phyloP scores from a whole-genome alignment of 2,113 vertebrate species.

The Mus pahari region DNA sequence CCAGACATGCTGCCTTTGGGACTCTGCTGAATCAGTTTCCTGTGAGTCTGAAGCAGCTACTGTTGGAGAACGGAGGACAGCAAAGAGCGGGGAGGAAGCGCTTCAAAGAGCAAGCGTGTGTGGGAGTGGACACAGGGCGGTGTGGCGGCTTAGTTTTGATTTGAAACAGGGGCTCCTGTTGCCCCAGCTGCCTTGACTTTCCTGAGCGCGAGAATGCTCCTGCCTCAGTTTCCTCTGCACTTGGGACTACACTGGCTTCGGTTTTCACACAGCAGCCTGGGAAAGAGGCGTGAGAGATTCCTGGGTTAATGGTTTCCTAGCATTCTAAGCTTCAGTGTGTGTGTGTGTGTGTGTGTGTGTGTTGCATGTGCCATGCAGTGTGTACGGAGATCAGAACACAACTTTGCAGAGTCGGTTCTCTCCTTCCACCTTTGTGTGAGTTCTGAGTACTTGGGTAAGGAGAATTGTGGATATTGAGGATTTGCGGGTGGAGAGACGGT shows the following conservation, averaged over 20 bases:
- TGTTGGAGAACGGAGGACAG: background rate
- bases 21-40: background rate
- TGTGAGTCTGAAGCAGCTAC: background rate
- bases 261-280: background rate
- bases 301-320: background rate
- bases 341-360: background rate
- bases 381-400: background rate
- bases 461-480: background rate
- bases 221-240: background rate
- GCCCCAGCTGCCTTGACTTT: background rate
- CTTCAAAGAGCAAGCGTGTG: background rate
- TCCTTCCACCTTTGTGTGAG: background rate
- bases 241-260: background rate
- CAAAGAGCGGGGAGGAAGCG: background rate
- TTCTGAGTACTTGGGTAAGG: background rate
- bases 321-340: background rate
- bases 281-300: background rate
- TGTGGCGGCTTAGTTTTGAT: background rate
- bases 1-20: background rate
- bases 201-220: background rate
- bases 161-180: background rate
- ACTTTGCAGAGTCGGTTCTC: background rate
- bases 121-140: rapidly evolving
- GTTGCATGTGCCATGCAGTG: background rate
- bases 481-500: background rate